These are phyloP conservation scores for Rachycentron canadum DNA, from an alignment of 2,797 vertebrate genomes.

Conservation along the genomic window DNA sequence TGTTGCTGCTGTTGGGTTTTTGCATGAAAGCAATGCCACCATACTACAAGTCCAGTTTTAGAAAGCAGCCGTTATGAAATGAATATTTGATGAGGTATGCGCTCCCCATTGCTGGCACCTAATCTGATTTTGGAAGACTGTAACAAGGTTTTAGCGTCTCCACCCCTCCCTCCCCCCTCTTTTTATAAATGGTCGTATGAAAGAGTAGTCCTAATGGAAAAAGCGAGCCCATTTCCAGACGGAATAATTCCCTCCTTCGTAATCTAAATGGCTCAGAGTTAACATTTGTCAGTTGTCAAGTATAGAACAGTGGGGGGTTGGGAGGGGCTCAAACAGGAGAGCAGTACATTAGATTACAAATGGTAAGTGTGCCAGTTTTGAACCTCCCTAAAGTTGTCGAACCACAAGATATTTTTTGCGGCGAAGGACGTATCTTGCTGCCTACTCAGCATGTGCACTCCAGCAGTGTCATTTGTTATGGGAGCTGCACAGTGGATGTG, in stretches of 20 bases:
- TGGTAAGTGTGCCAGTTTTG: conserved; percentile 63
- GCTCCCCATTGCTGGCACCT: conserved; percentile 82
- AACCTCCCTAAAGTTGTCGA: conserved; percentile 67
- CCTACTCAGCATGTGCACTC: conserved; percentile 70
- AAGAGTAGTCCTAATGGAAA: conserved; percentile 86
- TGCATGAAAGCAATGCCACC: conserved; percentile 59
- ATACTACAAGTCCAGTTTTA: conserved; percentile 73
- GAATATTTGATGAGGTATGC: conserved; percentile 90
- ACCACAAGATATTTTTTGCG: conserved; percentile 41
- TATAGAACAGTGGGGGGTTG: conserved; percentile 52
- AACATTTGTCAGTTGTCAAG: conserved; percentile 87
- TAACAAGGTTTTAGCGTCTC: conserved; percentile 87
- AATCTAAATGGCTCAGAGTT: conserved; percentile 86
- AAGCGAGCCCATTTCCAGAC: conserved; percentile 83
- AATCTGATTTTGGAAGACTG: conserved; percentile 87
- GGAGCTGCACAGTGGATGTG: conserved; percentile 61
- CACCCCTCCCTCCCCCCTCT: conserved; percentile 44
- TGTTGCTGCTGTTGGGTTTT: conserved; percentile 25
- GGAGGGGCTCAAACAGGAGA: conserved; percentile 51
- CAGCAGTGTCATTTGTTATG: conserved; percentile 76
- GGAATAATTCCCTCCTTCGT: conserved; percentile 84
- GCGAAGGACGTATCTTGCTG: conserved; percentile 62
- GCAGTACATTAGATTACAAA: conserved; percentile 76
- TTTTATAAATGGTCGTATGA: conserved; percentile 84
- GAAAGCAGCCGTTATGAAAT: conserved; percentile 85